phyloP scores from a whole-genome alignment of 1,140 invertebrate genomes.

The Drosophila nigromelanica region DNA sequence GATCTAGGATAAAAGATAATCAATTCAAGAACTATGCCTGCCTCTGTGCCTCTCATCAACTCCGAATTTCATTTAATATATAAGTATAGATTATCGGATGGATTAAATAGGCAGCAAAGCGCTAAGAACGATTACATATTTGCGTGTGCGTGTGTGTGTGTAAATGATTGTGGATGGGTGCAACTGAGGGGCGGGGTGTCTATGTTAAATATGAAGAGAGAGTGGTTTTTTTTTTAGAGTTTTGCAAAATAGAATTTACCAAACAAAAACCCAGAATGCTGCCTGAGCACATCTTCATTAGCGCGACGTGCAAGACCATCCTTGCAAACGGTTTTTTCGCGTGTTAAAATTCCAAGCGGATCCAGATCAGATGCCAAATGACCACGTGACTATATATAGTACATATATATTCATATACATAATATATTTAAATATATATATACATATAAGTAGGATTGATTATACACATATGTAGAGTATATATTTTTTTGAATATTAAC shows the following conservation, averaged over 20 bases:
- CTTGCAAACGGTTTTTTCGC: constrained; percentile 80
- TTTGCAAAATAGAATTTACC: constrained; percentile 82
- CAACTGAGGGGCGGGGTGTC: constrained; percentile 32
- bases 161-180: constrained; percentile 19
- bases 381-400: constrained; percentile 91
- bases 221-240: constrained; percentile 38
- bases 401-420: constrained; percentile 49
- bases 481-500: constrained; percentile 21
- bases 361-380: constrained; percentile 98
- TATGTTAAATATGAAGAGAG: constrained; percentile 22
- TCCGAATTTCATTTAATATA: constrained; percentile 75
- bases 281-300: constrained; percentile 83
- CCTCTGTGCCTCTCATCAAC: constrained; percentile 64
- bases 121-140: constrained; percentile 17
- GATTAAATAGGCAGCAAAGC: constrained; percentile 29
- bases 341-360: constrained; percentile 91
- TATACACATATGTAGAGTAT: constrained; percentile 30
- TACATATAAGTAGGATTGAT: constrained; percentile 28
- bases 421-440: constrained; percentile 39
- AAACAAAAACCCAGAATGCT: constrained; percentile 83
- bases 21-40: constrained; percentile 9
- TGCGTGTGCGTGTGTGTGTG: constrained; percentile 24
- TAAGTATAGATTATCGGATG: constrained; percentile 32
- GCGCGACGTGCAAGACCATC: constrained; percentile 86
- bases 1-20: background rate